A percentile compares a stretch with the other conserved stretches of the same genome.
phyloP scores from a whole-genome alignment of 2,797 vertebrate genomes.

The Paramormyrops hopkinsi region DNA sequence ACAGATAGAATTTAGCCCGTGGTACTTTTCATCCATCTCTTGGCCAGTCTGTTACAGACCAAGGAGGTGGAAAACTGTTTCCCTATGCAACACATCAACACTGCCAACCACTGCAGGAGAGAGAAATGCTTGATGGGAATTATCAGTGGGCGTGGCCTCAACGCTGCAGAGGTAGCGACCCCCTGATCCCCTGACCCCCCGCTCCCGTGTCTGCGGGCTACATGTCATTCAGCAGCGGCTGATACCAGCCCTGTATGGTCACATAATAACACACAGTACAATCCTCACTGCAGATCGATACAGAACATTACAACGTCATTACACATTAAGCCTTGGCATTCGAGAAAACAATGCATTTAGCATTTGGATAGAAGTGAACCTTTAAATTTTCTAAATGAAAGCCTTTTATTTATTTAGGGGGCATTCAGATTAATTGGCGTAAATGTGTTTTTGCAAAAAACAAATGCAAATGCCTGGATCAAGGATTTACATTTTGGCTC shows the following conservation, averaged over 20 bases:
- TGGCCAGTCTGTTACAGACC: neutral
- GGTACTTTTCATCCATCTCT: neutral
- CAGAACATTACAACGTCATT: neutral
- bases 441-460: neutral
- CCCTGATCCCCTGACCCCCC: neutral
- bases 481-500: neutral
- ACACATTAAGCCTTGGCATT: neutral
- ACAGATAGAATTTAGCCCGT: neutral
- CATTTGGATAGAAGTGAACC: neutral
- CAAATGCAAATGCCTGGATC: neutral
- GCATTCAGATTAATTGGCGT: neutral
- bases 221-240: neutral
- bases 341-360: neutral
- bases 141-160: neutral
- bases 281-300: neutral
- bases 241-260: neutral
- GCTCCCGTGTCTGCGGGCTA: neutral
- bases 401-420: neutral
- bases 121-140: neutral
- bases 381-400: neutral
- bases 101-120: neutral
- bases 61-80: neutral
- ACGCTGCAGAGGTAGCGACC: neutral
- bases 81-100: neutral
- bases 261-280: neutral